These are phyloP conservation scores for Gryllus longicercus DNA, from an alignment of 2,888 invertebrate species.

Conservation along the genomic window DNA sequence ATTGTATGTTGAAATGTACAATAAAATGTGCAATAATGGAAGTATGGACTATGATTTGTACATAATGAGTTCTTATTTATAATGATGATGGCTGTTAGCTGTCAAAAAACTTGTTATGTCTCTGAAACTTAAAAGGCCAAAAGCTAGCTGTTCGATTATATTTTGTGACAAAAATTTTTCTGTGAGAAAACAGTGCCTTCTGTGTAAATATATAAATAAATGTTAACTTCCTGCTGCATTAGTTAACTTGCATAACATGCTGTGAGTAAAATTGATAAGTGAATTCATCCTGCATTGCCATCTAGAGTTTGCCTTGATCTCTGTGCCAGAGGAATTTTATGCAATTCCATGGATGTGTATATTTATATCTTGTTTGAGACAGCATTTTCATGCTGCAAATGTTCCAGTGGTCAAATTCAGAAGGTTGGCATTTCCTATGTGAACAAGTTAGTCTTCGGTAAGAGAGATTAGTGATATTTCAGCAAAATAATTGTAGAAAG, in stretches of 20 bases:
- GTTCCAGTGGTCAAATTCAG: too few relatives aligned
- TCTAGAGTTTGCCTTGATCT: too few relatives aligned
- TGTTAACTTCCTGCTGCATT: slow-evolving; percentile 17
- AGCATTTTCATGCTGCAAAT: too few relatives aligned
- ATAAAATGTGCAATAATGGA: slow-evolving; percentile 1
- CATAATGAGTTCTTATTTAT: slow-evolving; percentile 9
- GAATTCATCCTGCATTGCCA: too few relatives aligned
- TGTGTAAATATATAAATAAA: slow-evolving; percentile 26
- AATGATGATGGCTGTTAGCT: slow-evolving; percentile 4
- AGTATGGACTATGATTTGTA: slow-evolving; percentile 3
- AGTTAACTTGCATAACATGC: neutral
- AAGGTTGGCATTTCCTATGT: too few relatives aligned
- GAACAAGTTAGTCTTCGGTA: too few relatives aligned
- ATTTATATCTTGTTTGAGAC: too few relatives aligned
- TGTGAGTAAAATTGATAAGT: too few relatives aligned
- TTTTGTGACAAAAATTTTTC: slow-evolving; percentile 29
- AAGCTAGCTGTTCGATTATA: slow-evolving; percentile 8
- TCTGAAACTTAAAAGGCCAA: neutral
- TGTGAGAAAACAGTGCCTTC: slow-evolving; percentile 31
- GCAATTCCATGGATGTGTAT: too few relatives aligned
- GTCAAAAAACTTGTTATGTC: neutral
- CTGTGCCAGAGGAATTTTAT: too few relatives aligned
- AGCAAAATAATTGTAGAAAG: too few relatives aligned
- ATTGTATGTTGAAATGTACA: neutral
- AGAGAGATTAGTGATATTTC: too few relatives aligned